Conservation (phyloP, 1,140 invertebrate species). For the Panagrolaimus sp. region DNA sequence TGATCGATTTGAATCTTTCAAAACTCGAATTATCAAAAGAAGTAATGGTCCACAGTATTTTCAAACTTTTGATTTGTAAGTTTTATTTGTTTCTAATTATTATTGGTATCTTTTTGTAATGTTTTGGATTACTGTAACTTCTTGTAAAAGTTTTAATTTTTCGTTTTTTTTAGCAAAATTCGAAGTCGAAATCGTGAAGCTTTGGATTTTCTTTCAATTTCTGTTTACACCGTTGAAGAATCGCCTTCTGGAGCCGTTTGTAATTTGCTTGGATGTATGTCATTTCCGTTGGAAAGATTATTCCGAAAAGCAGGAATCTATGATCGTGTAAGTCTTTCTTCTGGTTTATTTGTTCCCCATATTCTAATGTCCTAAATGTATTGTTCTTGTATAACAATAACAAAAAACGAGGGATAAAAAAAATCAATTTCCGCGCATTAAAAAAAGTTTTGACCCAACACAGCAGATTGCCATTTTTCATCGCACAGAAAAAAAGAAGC, state of each 20-base stretch:
- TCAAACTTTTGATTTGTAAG: slow-evolving; percentile 14
- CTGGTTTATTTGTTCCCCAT: too few relatives aligned
- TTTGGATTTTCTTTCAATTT: neutral
- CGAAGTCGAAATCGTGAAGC: slow-evolving; percentile 2
- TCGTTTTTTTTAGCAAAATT: slow-evolving; percentile 11
- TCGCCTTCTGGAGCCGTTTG: neutral
- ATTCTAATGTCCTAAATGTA: too few relatives aligned
- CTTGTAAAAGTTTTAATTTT: neutral
- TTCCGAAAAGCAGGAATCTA: slow-evolving; percentile 7
- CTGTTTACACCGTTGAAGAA: too few relatives aligned
- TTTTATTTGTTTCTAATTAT: neutral
- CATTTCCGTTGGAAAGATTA: neutral
- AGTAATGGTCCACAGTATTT: neutral
- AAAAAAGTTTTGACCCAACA: too few relatives aligned
- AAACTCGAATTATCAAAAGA: neutral
- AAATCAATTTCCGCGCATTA: too few relatives aligned
- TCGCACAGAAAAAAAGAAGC: too few relatives aligned
- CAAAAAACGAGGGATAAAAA: too few relatives aligned
- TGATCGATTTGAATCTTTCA: neutral
- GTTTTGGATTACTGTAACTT: neutral
- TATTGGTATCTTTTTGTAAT: neutral
- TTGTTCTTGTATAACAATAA: too few relatives aligned
- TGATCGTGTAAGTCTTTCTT: neutral
- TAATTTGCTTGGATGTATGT: slow-evolving; percentile 4
- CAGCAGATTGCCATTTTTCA: too few relatives aligned